Conservation (phyloP, 1,140 invertebrate genomes). For the Scylla paramamosain region DNA sequence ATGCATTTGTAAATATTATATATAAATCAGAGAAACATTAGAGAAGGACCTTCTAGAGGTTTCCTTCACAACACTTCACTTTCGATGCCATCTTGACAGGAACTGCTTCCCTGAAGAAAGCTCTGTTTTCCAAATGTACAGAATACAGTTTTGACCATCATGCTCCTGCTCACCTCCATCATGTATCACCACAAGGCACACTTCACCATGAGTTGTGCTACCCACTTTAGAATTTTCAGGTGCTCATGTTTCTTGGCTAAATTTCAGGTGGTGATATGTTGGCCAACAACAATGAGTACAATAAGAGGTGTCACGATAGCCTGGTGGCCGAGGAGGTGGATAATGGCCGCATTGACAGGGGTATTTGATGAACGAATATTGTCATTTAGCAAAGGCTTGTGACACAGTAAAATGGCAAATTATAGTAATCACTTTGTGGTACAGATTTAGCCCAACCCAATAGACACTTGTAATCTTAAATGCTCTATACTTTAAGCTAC, state of each 20-base stretch:
- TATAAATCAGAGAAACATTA: no score
- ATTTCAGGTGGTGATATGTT: conserved; percentile 78
- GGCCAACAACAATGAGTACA: conserved; percentile 94
- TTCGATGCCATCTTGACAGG: no score
- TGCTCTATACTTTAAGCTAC: background rate
- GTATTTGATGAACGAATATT: conserved; percentile 40
- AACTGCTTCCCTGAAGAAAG: no score
- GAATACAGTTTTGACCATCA: no score
- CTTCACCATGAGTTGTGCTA: no score
- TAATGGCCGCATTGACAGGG: conserved; percentile 54
- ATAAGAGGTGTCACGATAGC: conserved; percentile 93
- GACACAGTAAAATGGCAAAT: conserved; percentile 14
- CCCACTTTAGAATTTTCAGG: no score
- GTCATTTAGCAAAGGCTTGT: conserved; percentile 32
- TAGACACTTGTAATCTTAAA: background rate
- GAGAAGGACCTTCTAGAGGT: no score
- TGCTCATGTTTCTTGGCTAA: conserved; percentile 31
- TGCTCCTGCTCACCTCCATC: no score
- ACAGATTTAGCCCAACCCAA: background rate
- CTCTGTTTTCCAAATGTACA: no score
- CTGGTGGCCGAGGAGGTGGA: conserved; percentile 89
- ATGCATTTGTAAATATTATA: no score
- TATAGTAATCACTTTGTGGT: background rate
- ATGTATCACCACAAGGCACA: no score
- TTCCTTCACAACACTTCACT: no score